phyloP scores from a whole-genome alignment of 2,888 invertebrate genomes.

The Cephus pygmeus region DNA sequence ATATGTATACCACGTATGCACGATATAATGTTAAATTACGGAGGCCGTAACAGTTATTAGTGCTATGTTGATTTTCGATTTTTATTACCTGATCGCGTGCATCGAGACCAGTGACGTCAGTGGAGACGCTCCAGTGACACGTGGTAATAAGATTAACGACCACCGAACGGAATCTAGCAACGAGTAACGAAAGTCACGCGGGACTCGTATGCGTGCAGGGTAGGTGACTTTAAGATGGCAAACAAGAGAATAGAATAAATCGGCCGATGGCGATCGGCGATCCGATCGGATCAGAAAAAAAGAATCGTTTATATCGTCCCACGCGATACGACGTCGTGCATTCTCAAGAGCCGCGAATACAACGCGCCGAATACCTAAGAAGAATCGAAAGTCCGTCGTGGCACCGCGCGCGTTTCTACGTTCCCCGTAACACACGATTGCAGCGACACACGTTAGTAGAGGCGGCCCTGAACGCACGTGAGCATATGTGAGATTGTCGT shows the following conservation, averaged over 20 bases:
- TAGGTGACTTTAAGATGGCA: not conserved
- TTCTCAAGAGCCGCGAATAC: not conserved
- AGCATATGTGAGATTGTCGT: not conserved
- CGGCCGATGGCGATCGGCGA: not conserved
- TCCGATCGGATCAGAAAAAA: not conserved
- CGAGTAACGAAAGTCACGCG: not conserved
- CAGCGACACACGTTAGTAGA: not conserved
- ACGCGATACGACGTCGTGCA: not conserved
- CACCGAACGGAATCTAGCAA: not conserved
- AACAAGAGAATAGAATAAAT: not conserved
- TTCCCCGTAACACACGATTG: not conserved
- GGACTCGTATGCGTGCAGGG: not conserved
- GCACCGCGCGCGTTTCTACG: not conserved
- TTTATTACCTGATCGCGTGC: not conserved
- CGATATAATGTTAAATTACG: not conserved
- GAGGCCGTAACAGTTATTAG: not conserved
- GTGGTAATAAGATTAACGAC: not conserved
- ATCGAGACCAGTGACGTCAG: not conserved
- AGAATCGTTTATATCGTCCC: not conserved
- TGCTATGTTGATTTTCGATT: not conserved
- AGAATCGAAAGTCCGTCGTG: not conserved
- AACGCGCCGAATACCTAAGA: not conserved
- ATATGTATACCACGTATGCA: not conserved
- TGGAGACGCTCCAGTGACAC: not conserved
- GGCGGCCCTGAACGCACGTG: not conserved